Evolutionary conservation across 1,140 invertebrate genomes (phyloP), one percentile per base, ranked within the genome.

Genomic region (Anastatus disparis): DNA sequence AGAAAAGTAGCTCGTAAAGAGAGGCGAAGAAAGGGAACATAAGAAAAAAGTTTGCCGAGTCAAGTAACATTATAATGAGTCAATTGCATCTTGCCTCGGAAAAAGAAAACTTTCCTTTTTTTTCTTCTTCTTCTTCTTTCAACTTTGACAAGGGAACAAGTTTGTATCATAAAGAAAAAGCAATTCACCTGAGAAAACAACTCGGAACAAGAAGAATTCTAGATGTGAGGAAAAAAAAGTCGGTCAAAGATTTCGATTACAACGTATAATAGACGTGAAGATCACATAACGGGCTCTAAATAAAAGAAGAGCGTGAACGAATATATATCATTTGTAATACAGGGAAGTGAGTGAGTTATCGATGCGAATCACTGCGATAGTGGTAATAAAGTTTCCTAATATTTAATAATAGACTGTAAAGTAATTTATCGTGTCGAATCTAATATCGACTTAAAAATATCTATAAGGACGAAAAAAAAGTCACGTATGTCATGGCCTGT

Each of bases 311-410:
- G 24, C 56, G 29, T 42, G 29, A 0, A 10, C 42, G n/a, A 15
- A 42, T 67, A 58, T 58, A n/a, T n/a, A 67, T 58, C 55, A 66
- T 58, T 31, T 27, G 15, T 20, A 9, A 3, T n/a, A 20, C 53
- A 9, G 22, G 42, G 42, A 29, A 24, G 53, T n/a, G n/a, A n/a
- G n/a, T 53, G 58, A 58, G 20, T 56, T 40, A 52, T 63, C 29
- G 38, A 67, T 58, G 26, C 44, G 64, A 35, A 67, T 58, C 26
- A 8, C 26, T 31, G 53, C n/a, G n/a, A n/a, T n/a, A n/a, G 2
- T 50, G 20, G 53, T 59, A 61, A 68, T 61, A 69, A 69, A 69
- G 56, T 31, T 26, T 62, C 46, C 35, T 50, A 48, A 62, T 62
- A 53, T 62, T 69, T 69, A 29, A n/a, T 26, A 44, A 53, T 52